Base-by-base conservation (phyloP, 1,140 invertebrate genomes). In the Drosophila subobscura region DNA sequence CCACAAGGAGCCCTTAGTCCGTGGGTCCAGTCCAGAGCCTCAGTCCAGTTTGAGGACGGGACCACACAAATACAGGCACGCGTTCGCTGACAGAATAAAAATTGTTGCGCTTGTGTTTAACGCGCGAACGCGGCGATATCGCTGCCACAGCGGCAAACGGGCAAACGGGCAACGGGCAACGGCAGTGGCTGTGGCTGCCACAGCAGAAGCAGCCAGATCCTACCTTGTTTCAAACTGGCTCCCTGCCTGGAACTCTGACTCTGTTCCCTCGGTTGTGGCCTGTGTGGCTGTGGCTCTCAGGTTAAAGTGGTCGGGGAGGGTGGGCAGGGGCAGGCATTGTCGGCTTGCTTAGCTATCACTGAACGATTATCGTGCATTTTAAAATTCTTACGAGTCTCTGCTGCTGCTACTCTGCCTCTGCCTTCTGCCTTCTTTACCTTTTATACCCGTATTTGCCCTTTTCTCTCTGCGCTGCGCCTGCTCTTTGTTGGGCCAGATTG, bases 71-170 rank as follows among this genome's bases (percentile, higher is more conserved):
- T 81, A 91, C 89, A 91, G 90, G 90, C 90, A 91, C 90, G 90
- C 90, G 90, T 91, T 91, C 77, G 90, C 90, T 91, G 90, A 91
- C 90, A 91, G 90, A 88, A 91, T 91, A 91, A 91, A 91, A 91
- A 91, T 91, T 91, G 90, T 91, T 91, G 86, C 79, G 80, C 80
- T 91, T 91, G 90, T 91, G 89, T 91, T 91, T 91, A 91, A 91
- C 90, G 90, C 86, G 90, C 86, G 83, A 90, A 90, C 85, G 79
- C 88, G 80, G 77, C 75, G 89, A 90, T 90, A 89, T 83, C 73
- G 89, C 77, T 75, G 73, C 60, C 58, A 65, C 68, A 57, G 50
- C 68, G 52, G 50, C 65, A 37, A 37, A 37, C 33, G 33, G 33
- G 10, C 16, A 20, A 37, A 46, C 7, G 42, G 29, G 27, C 71